A percentile compares a stretch with the other conserved stretches of the same genome.
Conservation (phyloP, 2,113 vertebrate genomes). For the Lepisosteus osseus region DNA sequence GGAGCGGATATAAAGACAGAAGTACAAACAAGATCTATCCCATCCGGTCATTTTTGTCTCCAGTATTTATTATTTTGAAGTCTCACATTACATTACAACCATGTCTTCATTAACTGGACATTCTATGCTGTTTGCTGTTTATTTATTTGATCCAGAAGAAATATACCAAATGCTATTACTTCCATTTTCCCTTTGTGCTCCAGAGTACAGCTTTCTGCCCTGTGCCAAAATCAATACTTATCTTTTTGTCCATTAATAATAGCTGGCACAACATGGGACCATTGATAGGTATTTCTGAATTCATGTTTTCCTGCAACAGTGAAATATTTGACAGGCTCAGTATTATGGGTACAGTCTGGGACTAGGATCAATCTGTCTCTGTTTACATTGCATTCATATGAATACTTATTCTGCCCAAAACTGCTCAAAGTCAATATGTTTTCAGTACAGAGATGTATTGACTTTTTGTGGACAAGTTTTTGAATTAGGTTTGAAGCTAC, state of each 20-base stretch:
- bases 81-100: too few relatives aligned
- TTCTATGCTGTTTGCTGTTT: too few relatives aligned
- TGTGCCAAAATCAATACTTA: conserved; percentile 5
- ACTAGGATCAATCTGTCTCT: conserved; percentile 13
- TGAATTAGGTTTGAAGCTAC: too few relatives aligned
- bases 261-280: neutral
- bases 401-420: neutral
- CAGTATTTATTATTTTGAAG: too few relatives aligned
- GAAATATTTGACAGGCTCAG: conserved; percentile 2
- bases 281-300: conserved; percentile 9
- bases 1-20: too few relatives aligned
- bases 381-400: conserved; percentile 4
- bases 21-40: too few relatives aligned
- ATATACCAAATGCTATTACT: neutral
- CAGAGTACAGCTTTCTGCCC: neutral
- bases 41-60: too few relatives aligned
- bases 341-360: neutral
- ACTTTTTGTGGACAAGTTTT: neutral
- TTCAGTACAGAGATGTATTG: neutral
- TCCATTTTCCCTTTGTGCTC: neutral
- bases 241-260: conserved; percentile 9
- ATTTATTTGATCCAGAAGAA: neutral
- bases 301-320: conserved; percentile 5
- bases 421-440: neutral
- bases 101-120: too few relatives aligned